phyloP scores from a whole-genome alignment of 2,888 invertebrate genomes.

The Amphipyra tragopoginis region DNA sequence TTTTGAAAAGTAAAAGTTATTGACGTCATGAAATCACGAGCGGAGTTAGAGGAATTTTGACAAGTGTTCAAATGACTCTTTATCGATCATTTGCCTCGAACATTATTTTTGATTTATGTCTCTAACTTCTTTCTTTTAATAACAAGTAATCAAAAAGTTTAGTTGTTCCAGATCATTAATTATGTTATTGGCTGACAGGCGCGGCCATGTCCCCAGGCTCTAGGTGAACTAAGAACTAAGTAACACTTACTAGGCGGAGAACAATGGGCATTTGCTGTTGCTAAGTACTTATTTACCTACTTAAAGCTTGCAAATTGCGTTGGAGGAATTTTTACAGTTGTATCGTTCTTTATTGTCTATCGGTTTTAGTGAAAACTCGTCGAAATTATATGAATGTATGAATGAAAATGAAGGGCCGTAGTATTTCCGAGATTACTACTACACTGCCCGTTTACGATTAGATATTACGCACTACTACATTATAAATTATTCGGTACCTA shows the following conservation, averaged over 20 bases:
- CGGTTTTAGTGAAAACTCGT: neutral
- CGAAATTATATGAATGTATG: constrained; percentile 13
- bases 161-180: neutral
- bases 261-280: too few species aligned
- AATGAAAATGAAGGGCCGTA: constrained; percentile 34
- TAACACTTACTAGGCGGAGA: too few species aligned
- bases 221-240: too few species aligned
- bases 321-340: too few species aligned
- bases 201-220: too few species aligned
- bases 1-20: constrained; percentile 63
- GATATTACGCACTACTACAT: constrained; percentile 23
- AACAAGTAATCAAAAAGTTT: neutral
- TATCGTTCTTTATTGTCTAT: too few species aligned
- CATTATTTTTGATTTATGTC: constrained; percentile 2
- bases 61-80: constrained; percentile 4
- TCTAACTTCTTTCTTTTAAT: neutral
- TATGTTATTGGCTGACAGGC: neutral
- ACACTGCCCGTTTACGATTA: constrained; percentile 5
- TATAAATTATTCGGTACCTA: constrained; percentile 36
- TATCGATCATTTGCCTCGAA: neutral
- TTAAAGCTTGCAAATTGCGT: too few species aligned
- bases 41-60: constrained; percentile 36
- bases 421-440: constrained; percentile 17
- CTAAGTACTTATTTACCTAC: too few species aligned
- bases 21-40: constrained; percentile 37